Base-by-base conservation (phyloP, 2,113 vertebrate species). In the Marcusenius ussheri region DNA sequence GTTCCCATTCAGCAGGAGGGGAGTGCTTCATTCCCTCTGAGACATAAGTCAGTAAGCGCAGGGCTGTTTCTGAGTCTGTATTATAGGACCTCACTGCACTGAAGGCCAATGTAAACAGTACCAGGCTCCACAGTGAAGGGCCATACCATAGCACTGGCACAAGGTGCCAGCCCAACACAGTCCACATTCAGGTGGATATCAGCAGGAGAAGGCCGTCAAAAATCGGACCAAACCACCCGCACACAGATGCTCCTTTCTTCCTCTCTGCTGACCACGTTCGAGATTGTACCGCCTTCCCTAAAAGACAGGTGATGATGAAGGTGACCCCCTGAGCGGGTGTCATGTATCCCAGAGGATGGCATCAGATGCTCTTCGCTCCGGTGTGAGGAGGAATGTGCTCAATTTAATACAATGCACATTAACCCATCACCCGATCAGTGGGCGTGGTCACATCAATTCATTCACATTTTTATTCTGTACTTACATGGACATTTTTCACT, bases 81-180 rank as follows among this genome's bases (percentile, higher is more conserved):
- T 91, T 94, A 87, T 90, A 93, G 91, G 92, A 90, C 90, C 90
- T 83, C 92, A 88, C 90, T 89, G 89, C 66, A 6, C 45, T 91
- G 88, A 91, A 91, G 91, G 95, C 95, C 95, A 96, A 96, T 93
- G 93, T 95, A 95, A 96, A 96, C 93, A 96, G 80, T 88, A 90
- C 88, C 83, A 85, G 89, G 90, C 93, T 90, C 91, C 94, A 94
- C 93, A 94, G 90, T 88, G 89, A 88, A 92, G 91, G 17, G 58
- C 91, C 27, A 91, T 92, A 90, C 92, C 91, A 84, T 92, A 90
- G 21, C 77, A 3, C 88, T 15, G 88, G 91, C 93, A 91, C 90
- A 90, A 58, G 88, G 90, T 89, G 88, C 90, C 91, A 89, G 74
- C 89, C 91, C 94, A 95, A 96, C 95, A 96, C 94, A 95, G 94